Evolutionary conservation across 2,888 invertebrate genomes (phyloP), one percentile per base, ranked within the genome.

Genomic region (Stenodera caucasica): DNA sequence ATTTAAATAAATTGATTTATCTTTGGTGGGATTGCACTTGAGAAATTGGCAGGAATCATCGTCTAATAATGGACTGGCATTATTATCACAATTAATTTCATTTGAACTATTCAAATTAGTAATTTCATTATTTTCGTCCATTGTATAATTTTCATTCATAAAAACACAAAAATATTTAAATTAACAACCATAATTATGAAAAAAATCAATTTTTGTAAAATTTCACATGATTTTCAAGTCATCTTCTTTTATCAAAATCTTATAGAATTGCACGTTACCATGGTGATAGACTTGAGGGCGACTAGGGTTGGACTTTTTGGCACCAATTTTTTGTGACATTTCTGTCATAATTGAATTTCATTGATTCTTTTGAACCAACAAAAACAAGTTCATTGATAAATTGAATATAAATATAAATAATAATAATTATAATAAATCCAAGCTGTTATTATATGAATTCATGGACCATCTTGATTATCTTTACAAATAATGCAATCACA

Each of bases 261-360:
- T 58, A 60, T 49, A 35, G 57, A 55, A 60, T 68, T 69, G 67
- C 64, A 66, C 63, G 79, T 80, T 79, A 72, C 76, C 77, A 80
- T 79, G 77, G 72, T 70, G 72, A 79, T 76, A 78, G 80, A 79
- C 79, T 74, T 70, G 62, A 70, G 66, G 80, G 78, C 80, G 79
- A 72, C 78, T 58, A 45, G 52, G 57, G 58, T 49, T 45, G 58
- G 63, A 60, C 63, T n/a, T 37, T 40, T 50, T 35, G 63, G 63
- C 63, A 60, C 63, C 63, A 21, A 21, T 30, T 29, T 57, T 15
- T 18, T 21, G 23, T 37, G 30, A 8, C 3, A 12, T 45, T 21
- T 45, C 11, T 5, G 21, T 7, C 21, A 21, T 35, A 35, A 35
- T 35, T 35, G 12, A 12, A 32, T 32, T 12, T 32, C 9, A 32